Base-by-base conservation (phyloP, 1,140 invertebrate species). In the Venustaconcha ellipsiformis region DNA sequence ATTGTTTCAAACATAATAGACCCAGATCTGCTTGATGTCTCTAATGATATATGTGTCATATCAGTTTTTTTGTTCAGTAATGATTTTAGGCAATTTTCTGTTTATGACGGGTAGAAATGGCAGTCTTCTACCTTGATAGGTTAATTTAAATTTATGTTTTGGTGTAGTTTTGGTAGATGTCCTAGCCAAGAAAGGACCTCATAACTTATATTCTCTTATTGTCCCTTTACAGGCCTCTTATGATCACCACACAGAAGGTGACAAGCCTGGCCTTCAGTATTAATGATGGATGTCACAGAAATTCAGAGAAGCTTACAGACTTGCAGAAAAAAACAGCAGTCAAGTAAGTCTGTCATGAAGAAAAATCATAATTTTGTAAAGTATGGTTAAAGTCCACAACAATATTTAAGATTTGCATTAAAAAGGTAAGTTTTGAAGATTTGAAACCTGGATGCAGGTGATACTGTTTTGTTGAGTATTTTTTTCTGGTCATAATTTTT, bases 201-300 rank as follows among this genome's bases (percentile, higher is more conserved):
- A 37, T 37, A 4, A 37, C 37, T 37, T 18, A 23, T 17, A 17
- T 17, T 15, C 55, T 59, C 37, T 30, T 74, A 56, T 64, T 66
- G 5, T 64, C 48, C 13, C 70, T 8, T 37, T 8, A 37, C 3
- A 77, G 75, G 18, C 75, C 75, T 23, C 37, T 77, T 12, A 77
- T 77, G 75, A 77, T 77, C 55, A 26, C 63, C 2, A 77, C 75
- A 55, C 70, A 77, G 65, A 77, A 77, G 58, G 68, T 77, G 17
- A 77, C 56, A 63, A 77, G 69, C 57, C 69, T 77, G 8, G 75
- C 75, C n/a, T 77, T 70, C 70, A 72, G 75, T 68, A 71, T 77
- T 30, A 37, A 72, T 63, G 75, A 77, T 72, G 75, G 75, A 68
- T 58, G 69, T 20, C 59, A 72, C 57, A 70, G 75, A 3, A 72